These are phyloP conservation scores for Oikopleura albicans DNA, from an alignment of 23 tunicate species.

Conservation along the genomic window DNA sequence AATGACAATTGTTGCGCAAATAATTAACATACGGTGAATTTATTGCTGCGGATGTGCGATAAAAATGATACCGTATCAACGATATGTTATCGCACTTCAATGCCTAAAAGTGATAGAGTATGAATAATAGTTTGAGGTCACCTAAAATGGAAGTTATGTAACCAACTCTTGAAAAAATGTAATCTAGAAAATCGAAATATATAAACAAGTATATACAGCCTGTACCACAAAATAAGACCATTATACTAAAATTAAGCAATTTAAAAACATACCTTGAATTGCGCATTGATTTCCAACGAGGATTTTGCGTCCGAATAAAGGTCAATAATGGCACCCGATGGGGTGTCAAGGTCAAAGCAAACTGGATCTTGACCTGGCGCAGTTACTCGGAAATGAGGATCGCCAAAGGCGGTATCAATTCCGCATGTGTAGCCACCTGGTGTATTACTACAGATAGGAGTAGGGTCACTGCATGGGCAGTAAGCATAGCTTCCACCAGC, in stretches of 20 bases:
- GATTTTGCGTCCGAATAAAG: not conserved
- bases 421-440: not conserved
- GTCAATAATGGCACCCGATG: not conserved
- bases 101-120: no score
- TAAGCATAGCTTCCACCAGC: not conserved
- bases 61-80: no score
- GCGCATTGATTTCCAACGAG: not conserved
- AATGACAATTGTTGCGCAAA: no score
- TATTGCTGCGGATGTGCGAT: no score
- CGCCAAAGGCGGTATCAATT: not conserved
- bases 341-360: not conserved
- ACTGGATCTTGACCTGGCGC: not conserved
- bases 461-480: not conserved
- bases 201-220: no score
- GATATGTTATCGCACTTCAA: no score
- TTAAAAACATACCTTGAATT: not conserved
- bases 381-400: conserved; percentile 16
- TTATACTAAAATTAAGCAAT: not conserved
- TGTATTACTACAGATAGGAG: not conserved
- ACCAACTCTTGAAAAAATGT: no score
- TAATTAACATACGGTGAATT: no score
- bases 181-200: no score
- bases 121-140: no score
- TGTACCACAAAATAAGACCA: no score
- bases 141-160: no score